A percentile compares a stretch with the other conserved stretches of the same genome.
Conservation (phyloP, 2,888 invertebrate genomes). For the Parapristionchus giblindavisi region DNA sequence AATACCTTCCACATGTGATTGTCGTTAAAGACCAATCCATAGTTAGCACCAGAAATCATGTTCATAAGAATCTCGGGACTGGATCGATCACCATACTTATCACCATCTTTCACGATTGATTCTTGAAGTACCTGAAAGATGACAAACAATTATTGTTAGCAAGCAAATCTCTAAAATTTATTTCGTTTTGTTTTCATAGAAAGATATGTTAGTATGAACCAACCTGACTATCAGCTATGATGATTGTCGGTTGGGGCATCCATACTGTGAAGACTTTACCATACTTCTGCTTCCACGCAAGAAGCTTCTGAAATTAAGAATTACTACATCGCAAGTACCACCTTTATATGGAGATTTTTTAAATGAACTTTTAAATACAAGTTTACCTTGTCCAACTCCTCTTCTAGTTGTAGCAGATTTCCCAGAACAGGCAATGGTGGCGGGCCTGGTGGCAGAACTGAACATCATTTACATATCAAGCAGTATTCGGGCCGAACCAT, state of each 20-base stretch:
- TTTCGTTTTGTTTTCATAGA: neutral
- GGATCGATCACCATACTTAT: neutral
- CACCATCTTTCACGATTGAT: neutral
- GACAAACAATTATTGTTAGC: neutral
- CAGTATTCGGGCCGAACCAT: no score
- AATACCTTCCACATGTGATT: no score
- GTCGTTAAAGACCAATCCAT: no score
- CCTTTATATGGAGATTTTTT: no score
- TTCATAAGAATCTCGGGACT: no score
- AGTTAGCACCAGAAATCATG: no score
- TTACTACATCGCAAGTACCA: no score
- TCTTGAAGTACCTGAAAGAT: constrained; percentile 5
- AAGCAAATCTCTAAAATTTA: neutral
- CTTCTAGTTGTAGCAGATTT: neutral
- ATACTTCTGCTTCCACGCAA: constrained; percentile 8
- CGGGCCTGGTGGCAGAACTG: constrained; percentile 33
- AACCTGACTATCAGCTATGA: constrained; percentile 2
- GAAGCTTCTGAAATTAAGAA: constrained; percentile 2
- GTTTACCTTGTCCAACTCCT: neutral
- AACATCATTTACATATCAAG: neutral
- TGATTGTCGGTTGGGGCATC: constrained; percentile 11
- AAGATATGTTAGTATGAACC: neutral
- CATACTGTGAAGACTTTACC: constrained; percentile 5
- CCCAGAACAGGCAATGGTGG: constrained; percentile 13
- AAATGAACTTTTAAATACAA: neutral